Base-by-base conservation (phyloP, 2,797 vertebrate genomes). In the Stomatorhinus walkeri region DNA sequence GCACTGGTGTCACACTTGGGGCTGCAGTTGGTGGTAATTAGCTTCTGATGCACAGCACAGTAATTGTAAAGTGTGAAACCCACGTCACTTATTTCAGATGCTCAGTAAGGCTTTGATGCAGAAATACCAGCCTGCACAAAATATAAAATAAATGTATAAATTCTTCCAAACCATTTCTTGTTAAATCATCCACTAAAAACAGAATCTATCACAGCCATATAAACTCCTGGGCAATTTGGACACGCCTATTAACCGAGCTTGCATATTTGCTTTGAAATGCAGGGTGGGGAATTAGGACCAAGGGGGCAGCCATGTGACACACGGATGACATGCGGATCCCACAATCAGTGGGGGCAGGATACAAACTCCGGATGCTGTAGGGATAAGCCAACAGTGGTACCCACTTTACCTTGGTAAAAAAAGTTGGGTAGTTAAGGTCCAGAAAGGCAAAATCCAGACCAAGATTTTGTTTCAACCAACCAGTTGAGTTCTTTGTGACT, bases 1-100 rank as follows among this genome's bases (percentile, higher is more conserved):
- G 48, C 22, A 54, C 0, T 52, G 46, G 46, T 85, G 79, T 16
- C 68, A 4, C 43, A 83, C 83, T 51, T 32, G 24, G 22, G 28
- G 48, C 51, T 52, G 48, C 48, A 79, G 72, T 81, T 88, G 52
- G 83, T 88, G 36, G 83, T 85, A 88, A 85, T 84, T 84, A 61
- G 54, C 79, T 89, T 83, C 24, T 48, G 43, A 49, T 24, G 49
- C 10, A 84, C 4, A 24, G 28, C 49, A 84, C n/a, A 24, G 43
- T 24, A 51, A 48, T 0, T 24, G 9, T 22, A 76, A 84, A 8
- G 40, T 49, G 46, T 48, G 6, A 22, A 48, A 22, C 16, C 7
- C 16, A n/a, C 3, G 19, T n/a, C 40, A 24, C 22, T 24, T 84
- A 84, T 51, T 84, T 40, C 68, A 76, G 68, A 40, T 76, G 5